A percentile compares a stretch with the other conserved stretches of the same genome.
Evolutionary conservation across 2,113 vertebrate species (phyloP).

Genomic region (Perca schrenkii): DNA sequence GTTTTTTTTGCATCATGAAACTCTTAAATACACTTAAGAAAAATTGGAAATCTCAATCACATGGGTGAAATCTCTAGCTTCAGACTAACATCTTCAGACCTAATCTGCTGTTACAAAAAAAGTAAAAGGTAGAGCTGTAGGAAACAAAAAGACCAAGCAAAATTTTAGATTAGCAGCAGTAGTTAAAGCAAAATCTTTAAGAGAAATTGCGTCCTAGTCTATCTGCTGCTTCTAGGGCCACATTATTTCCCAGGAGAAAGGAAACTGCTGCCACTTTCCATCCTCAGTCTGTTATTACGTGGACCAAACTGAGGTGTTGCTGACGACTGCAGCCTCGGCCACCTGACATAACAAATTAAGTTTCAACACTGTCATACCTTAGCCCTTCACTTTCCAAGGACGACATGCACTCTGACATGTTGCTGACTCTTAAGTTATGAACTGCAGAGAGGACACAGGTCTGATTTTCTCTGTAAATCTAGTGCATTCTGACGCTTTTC

Average conservation of each 20-base stretch:
- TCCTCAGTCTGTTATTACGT: slow-evolving; percentile 21
- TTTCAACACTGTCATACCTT: slow-evolving; percentile 3
- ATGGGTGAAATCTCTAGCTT: background rate
- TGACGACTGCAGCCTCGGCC: slow-evolving; percentile 24
- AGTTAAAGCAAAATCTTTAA: slow-evolving; percentile 1
- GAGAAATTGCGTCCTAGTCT: background rate
- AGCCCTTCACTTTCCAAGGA: background rate
- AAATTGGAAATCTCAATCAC: background rate
- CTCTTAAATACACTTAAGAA: background rate
- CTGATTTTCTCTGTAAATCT: background rate
- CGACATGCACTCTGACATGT: slow-evolving; percentile 21
- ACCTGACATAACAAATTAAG: slow-evolving; percentile 29
- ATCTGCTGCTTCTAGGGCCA: slow-evolving; percentile 12
- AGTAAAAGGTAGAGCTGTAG: background rate
- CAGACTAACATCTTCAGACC: too few relatives aligned
- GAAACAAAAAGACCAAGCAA: slow-evolving; percentile 7
- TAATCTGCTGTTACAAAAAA: background rate
- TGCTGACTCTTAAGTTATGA: slow-evolving; percentile 26
- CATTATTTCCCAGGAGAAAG: background rate
- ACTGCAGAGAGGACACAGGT: background rate
- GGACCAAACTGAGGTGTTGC: slow-evolving; percentile 21
- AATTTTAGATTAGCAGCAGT: background rate
- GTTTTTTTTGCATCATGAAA: background rate
- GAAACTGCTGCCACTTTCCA: background rate
- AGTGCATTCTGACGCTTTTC: background rate